These are phyloP conservation scores for Daboia siamensis DNA, from an alignment of 2,113 vertebrate genomes.

Conservation along the genomic window DNA sequence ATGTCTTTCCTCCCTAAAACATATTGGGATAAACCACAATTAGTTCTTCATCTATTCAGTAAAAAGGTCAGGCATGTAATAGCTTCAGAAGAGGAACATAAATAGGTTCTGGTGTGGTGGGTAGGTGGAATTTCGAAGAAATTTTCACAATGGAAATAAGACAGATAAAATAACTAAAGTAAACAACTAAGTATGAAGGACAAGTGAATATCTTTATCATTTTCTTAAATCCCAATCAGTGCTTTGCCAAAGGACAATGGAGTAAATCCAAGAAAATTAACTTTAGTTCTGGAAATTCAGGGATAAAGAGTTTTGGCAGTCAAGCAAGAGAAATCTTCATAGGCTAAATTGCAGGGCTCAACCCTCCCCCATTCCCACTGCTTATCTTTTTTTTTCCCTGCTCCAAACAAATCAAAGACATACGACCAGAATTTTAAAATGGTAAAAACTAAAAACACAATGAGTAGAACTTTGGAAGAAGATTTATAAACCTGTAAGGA, in stretches of 20 bases:
- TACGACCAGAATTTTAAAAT: neutral
- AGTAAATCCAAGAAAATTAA: neutral
- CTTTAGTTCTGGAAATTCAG: neutral
- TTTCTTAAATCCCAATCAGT: neutral
- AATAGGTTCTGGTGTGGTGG: neutral
- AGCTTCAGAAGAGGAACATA: neutral
- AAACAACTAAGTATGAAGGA: neutral
- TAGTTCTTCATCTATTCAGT: neutral
- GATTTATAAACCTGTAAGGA: neutral
- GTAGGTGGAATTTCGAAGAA: neutral
- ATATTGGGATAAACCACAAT: neutral
- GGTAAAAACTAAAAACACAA: neutral
- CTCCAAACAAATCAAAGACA: neutral
- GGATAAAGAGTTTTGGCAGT: neutral
- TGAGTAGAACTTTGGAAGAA: neutral
- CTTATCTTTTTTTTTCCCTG: neutral
- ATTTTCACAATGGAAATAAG: neutral
- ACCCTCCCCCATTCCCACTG: neutral
- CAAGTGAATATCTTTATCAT: neutral
- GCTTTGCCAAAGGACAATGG: neutral
- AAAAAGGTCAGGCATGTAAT: neutral
- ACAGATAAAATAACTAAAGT: neutral
- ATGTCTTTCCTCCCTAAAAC: neutral
- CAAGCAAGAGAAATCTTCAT: neutral
- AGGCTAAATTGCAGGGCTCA: neutral